phyloP scores from a whole-genome alignment of 2,113 vertebrate genomes.

The Scolopax mira region DNA sequence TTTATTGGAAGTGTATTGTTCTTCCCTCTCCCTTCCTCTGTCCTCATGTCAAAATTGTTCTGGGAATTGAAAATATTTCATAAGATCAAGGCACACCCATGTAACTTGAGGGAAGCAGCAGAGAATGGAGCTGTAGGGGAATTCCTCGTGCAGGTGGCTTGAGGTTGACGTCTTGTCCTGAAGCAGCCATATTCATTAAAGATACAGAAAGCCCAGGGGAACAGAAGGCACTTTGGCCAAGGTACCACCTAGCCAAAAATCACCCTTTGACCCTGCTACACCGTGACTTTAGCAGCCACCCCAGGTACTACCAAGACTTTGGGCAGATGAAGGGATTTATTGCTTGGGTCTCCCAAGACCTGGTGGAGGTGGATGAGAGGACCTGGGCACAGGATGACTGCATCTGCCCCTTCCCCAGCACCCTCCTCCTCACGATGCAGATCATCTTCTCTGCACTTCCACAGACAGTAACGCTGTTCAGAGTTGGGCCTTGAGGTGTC shows the following conservation, averaged over 20 bases:
- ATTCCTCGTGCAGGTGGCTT: background rate
- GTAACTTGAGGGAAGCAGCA: background rate
- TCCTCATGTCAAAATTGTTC: background rate
- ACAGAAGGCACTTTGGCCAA: fast-evolving
- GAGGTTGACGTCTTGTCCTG: background rate
- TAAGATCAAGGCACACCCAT: background rate
- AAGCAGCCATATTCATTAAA: background rate
- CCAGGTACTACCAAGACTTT: background rate
- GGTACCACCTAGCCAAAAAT: background rate
- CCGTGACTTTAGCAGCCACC: background rate
- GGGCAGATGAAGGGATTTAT: background rate
- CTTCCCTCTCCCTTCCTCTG: background rate
- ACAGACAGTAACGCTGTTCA: background rate
- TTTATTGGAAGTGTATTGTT: background rate
- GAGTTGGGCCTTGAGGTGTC: background rate
- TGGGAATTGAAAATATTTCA: background rate
- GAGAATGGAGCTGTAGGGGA: background rate
- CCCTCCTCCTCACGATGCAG: fast-evolving
- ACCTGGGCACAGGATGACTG: background rate
- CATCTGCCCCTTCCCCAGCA: background rate
- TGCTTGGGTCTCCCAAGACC: background rate
- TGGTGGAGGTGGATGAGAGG: background rate
- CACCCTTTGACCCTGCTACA: background rate
- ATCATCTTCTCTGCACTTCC: background rate
- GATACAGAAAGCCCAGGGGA: background rate